A percentile compares a stretch with the other conserved stretches of the same genome.
Evolutionary conservation across 2,888 invertebrate genomes (phyloP).

Genomic region (Morpho achilles): DNA sequence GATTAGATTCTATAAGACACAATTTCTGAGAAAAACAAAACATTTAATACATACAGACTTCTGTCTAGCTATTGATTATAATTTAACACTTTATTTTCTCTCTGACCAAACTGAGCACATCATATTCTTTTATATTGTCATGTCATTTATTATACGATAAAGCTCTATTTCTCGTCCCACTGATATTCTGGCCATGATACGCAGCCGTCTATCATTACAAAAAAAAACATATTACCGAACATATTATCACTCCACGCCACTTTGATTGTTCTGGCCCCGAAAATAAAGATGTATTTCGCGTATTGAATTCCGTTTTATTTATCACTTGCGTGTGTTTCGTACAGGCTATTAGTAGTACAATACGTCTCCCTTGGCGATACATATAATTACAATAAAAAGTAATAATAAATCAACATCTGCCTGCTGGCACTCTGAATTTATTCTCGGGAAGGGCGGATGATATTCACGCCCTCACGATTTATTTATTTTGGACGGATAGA

Average conservation of each 20-base stretch:
- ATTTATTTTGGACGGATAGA: constrained; percentile 67
- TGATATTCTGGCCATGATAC: constrained; percentile 14
- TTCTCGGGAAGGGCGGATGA: constrained; percentile 43
- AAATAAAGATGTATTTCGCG: constrained; percentile 1
- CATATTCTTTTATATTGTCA: constrained; percentile 3
- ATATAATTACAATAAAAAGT: constrained; percentile 73
- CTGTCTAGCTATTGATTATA: constrained; percentile 7
- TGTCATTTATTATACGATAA: constrained; percentile 12
- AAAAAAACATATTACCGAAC: constrained; percentile 9
- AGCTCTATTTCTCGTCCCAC: constrained; percentile 14
- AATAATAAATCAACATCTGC: constrained; percentile 75
- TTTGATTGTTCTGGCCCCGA: too few relatives aligned
- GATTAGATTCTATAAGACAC: neutral
- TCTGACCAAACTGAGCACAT: constrained; percentile 5
- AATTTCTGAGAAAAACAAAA: neutral
- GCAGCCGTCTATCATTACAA: constrained; percentile 14
- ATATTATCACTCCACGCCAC: neutral
- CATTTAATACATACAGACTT: neutral
- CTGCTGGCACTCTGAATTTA: constrained; percentile 70
- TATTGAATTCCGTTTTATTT: constrained; percentile 2
- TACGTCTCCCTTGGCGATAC: constrained; percentile 46
- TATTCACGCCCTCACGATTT: constrained; percentile 55
- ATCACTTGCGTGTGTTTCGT: constrained; percentile 16
- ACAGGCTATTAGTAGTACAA: constrained; percentile 37
- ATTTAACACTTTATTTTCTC: constrained; percentile 1